Base-by-base conservation (phyloP, 2,888 invertebrate species). In the Meganola albula region DNA sequence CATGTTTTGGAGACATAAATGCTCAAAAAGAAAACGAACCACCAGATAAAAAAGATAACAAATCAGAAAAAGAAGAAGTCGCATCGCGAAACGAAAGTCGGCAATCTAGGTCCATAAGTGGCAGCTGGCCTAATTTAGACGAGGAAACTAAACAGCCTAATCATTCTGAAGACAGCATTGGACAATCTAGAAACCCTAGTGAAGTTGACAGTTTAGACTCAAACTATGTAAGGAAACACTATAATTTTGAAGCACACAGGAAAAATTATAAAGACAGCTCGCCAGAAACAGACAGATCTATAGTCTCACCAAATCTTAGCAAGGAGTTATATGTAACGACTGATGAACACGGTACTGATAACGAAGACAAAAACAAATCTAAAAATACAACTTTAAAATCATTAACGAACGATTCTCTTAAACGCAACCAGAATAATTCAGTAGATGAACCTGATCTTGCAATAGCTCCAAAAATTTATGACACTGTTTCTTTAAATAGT, bases 141-240 rank as follows among this genome's bases (percentile, higher is more conserved):
- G 84, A 85, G 54, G 83, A 84, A 44, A 51, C 63, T 27, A 84
- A 83, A 57, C 78, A 67, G 44, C 74, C 64, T 30, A 76, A 79
- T 49, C 62, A 77, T 31, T 82, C 83, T n/a, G 85, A 87, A 69
- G 86, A 84, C 40, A 84, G 84, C 41, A 76, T 85, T 33, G 75
- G 79, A 2, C 82, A 82, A 50, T 86, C 87, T 9, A 77, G 83
- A 10, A 86, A 86, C 44, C 86, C 83, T 20, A 87, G 87, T 54
- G 88, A 88, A 69, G 85, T 87, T 37, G 89, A 89, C 53, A 88
- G 88, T 61, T 70, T 88, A 51, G 88, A 88, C 64, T 88, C 88
- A 1, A 88, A 88, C 56, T 88, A 86, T 71, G 86, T 88, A 23
- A 79, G 88, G 51, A 88, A 87, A 63, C 85, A 88, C 56, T 87